Evolutionary conservation across 2,888 invertebrate species (phyloP).

Genomic region (Heliconius erato): DNA sequence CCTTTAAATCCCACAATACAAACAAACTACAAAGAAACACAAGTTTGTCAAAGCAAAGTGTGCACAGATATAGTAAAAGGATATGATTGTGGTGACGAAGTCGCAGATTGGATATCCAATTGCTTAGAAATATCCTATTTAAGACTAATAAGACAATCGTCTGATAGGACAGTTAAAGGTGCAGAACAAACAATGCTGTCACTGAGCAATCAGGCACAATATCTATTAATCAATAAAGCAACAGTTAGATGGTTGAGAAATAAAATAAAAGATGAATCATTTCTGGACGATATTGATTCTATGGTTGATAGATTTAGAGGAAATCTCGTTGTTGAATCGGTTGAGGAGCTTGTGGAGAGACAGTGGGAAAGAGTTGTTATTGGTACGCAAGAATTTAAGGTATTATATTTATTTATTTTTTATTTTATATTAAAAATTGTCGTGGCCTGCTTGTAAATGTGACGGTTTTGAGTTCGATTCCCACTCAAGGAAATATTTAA

Average conservation of each 20-base stretch:
- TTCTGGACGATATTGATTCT: conserved; percentile 83
- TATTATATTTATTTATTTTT: conserved; percentile 61
- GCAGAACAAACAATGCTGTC: conserved; percentile 78
- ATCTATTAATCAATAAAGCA: conserved; percentile 91
- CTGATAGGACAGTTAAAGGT: conserved; percentile 68
- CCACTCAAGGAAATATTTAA: no score
- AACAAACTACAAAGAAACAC: conserved; percentile 62
- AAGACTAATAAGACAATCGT: conserved; percentile 88
- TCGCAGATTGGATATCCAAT: conserved; percentile 92
- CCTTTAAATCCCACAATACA: conserved; percentile 75
- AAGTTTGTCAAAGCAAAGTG: conserved; percentile 92
- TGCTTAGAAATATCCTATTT: conserved; percentile 89
- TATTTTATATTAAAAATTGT: background rate
- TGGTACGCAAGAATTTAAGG: conserved; percentile 88
- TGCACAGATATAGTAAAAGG: conserved; percentile 93
- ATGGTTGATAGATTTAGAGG: conserved; percentile 93
- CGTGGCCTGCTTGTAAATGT: no score
- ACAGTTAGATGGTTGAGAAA: conserved; percentile 91
- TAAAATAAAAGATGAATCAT: conserved; percentile 84
- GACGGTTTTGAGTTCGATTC: no score
- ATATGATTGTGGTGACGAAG: conserved; percentile 93
- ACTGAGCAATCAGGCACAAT: conserved; percentile 94
- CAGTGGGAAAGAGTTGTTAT: conserved; percentile 88
- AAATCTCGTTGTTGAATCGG: conserved; percentile 93
- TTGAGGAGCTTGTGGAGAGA: conserved; percentile 91